A percentile compares a stretch with the other conserved stretches of the same genome.
Evolutionary conservation across 2,888 invertebrate genomes (phyloP).

Genomic region (Orthosia cruda): DNA sequence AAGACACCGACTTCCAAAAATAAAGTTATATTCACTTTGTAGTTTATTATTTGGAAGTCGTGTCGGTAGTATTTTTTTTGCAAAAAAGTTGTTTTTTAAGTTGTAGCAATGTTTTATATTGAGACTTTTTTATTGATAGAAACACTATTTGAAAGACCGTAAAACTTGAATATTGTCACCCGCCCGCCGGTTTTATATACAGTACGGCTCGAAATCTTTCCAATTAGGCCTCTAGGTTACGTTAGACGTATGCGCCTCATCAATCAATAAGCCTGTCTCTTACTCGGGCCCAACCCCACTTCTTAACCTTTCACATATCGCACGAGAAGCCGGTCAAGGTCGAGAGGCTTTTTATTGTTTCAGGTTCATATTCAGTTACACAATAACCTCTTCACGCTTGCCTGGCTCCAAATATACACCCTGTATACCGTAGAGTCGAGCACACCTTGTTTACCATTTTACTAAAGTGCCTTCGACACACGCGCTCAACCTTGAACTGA

Average conservation of each 20-base stretch:
- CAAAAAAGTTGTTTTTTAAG: too few relatives aligned
- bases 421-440: slow-evolving; percentile 47
- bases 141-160: background rate
- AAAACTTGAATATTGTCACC: background rate
- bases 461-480: slow-evolving; percentile 50
- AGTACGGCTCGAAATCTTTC: slow-evolving; percentile 3
- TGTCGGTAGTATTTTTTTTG: too few relatives aligned
- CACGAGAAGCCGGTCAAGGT: slow-evolving; percentile 57
- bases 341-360: slow-evolving; percentile 60
- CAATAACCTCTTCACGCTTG: slow-evolving; percentile 63
- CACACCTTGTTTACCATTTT: slow-evolving; percentile 55
- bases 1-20: too few relatives aligned
- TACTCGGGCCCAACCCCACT: slow-evolving; percentile 10
- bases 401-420: slow-evolving; percentile 55
- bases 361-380: slow-evolving; percentile 59
- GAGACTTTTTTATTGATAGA: background rate
- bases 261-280: slow-evolving; percentile 16
- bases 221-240: slow-evolving; percentile 9
- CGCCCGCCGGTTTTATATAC: background rate
- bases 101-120: background rate
- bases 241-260: slow-evolving; percentile 2
- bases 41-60: too few relatives aligned
- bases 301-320: slow-evolving; percentile 45
- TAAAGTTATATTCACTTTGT: too few relatives aligned
- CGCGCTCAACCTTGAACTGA: slow-evolving; percentile 64